Evolutionary conservation across 2,797 vertebrate species (phyloP).

Genomic region (Sebastes flavidus): DNA sequence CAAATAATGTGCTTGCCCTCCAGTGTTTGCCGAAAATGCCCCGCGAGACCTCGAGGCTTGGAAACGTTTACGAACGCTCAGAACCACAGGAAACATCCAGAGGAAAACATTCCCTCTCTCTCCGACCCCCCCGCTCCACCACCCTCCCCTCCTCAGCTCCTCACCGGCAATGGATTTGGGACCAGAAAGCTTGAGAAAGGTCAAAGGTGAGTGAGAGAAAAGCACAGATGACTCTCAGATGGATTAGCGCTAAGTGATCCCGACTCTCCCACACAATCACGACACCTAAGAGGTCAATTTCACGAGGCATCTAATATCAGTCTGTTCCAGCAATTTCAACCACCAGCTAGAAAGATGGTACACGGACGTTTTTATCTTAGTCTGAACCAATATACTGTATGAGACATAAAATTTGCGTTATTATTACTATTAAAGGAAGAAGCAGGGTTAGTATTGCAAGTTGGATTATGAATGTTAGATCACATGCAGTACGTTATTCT

Average conservation of each 20-base stretch:
- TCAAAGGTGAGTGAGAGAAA: constrained; percentile 76
- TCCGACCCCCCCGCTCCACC: neutral
- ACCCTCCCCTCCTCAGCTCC: constrained; percentile 28
- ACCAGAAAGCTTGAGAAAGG: constrained; percentile 77
- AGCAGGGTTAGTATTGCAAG: neutral
- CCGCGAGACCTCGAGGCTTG: constrained; percentile 69
- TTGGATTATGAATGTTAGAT: neutral
- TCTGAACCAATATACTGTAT: neutral
- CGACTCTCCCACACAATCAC: constrained; percentile 72
- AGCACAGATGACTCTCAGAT: constrained; percentile 79
- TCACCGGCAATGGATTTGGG: constrained; percentile 63
- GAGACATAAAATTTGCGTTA: constrained; percentile 7
- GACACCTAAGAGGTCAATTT: constrained; percentile 68
- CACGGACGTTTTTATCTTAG: neutral
- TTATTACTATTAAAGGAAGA: neutral
- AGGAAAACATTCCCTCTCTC: constrained; percentile 57
- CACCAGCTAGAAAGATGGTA: neutral
- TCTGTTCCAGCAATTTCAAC: constrained; percentile 22
- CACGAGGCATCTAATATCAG: constrained; percentile 31
- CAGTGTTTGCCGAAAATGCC: constrained; percentile 59
- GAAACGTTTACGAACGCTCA: constrained; percentile 71
- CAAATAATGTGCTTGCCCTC: constrained; percentile 67
- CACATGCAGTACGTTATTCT: constrained; percentile 29
- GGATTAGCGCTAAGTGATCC: constrained; percentile 78
- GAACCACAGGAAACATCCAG: constrained; percentile 75